Evolutionary conservation across 2,888 invertebrate genomes (phyloP).

Genomic region (Homarus gammarus): DNA sequence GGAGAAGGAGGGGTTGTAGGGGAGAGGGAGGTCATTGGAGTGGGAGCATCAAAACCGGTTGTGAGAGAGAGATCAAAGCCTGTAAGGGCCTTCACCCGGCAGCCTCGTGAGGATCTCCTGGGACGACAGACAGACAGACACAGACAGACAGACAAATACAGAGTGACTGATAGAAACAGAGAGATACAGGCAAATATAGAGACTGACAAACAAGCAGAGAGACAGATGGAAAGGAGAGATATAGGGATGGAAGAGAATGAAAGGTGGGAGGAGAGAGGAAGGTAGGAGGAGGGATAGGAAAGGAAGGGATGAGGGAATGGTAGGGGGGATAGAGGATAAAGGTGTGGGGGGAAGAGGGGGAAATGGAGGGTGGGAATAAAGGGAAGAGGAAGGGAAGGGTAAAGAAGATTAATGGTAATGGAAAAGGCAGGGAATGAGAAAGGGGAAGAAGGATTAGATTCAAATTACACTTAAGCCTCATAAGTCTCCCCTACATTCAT

Average conservation of each 20-base stretch:
- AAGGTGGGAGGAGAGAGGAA: neutral
- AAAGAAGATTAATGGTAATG: no score
- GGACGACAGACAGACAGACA: neutral
- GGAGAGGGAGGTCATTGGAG: no score
- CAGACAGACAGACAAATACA: neutral
- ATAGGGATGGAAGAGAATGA: neutral
- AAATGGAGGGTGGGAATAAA: neutral
- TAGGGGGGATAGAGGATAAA: neutral
- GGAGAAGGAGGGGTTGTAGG: neutral
- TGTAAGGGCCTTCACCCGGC: neutral
- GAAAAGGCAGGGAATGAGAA: neutral
- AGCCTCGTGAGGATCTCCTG: no score
- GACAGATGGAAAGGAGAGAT: neutral
- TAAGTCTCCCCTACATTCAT: no score
- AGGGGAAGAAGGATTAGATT: neutral
- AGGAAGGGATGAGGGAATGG: conserved; percentile 7
- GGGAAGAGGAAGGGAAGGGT: neutral
- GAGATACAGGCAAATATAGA: no score
- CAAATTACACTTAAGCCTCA: no score
- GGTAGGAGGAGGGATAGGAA: neutral
- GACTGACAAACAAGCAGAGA: no score
- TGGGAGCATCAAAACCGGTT: conserved; percentile 2
- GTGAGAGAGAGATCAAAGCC: neutral
- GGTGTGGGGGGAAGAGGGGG: neutral
- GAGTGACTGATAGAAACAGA: neutral